Percentiles rank a stretch among this genome's conserved stretches.
These are phyloP conservation scores for Mus minutoides DNA, from an alignment of 2,797 vertebrate species.

Conservation along the genomic window DNA sequence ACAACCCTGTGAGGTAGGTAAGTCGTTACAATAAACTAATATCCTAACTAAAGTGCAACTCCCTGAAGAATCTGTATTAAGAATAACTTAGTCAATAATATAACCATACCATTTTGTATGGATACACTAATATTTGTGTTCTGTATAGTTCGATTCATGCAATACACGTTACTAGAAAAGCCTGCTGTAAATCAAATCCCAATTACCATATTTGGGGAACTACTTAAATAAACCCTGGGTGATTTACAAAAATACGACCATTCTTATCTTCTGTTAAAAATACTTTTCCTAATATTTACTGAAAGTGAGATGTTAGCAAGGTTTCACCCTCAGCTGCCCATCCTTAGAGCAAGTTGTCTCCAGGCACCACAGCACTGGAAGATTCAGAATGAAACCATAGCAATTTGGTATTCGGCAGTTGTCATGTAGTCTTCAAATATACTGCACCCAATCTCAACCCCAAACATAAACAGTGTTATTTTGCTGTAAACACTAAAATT, in stretches of 20 bases:
- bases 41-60: constrained; percentile 76
- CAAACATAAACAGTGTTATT: constrained; percentile 6
- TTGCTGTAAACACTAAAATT: constrained; percentile 68
- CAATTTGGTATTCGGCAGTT: constrained; percentile 70
- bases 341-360: constrained; percentile 30
- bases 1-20: constrained; percentile 85
- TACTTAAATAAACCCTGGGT: constrained; percentile 51
- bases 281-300: constrained; percentile 45
- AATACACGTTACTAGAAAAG: constrained; percentile 52
- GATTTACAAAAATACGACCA: constrained; percentile 54
- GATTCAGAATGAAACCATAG: constrained; percentile 49
- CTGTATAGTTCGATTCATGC: constrained; percentile 68
- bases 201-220: constrained; percentile 10
- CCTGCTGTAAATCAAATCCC: constrained; percentile 50
- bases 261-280: constrained; percentile 58
- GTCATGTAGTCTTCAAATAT: constrained; percentile 54
- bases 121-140: constrained; percentile 42
- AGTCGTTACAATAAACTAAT: constrained; percentile 49
- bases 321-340: constrained; percentile 21
- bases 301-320: constrained; percentile 28
- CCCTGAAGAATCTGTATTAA: constrained; percentile 62
- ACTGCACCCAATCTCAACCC: constrained; percentile 29
- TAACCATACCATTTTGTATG: constrained; percentile 55
- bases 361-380: constrained; percentile 54
- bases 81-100: constrained; percentile 36